Base-by-base conservation (phyloP, 1,140 invertebrate genomes). In the Aphaenogaster floridana region DNA sequence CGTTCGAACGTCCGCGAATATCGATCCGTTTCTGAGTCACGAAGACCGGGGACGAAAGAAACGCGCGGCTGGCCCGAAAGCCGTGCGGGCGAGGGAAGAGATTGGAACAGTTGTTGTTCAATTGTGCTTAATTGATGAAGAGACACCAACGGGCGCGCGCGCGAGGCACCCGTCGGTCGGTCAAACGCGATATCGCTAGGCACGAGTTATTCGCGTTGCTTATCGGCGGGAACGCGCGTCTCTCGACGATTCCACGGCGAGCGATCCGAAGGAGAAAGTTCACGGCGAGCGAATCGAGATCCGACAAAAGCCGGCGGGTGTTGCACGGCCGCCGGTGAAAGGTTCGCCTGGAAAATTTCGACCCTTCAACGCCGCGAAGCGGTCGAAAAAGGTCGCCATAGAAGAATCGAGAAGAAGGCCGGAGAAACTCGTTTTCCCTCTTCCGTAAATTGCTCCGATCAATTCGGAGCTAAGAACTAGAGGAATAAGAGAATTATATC, bases 81-180 rank as follows among this genome's bases (percentile, higher is more conserved):
- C 78, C 81, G 79, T 61, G 52, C 64, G 66, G 71, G 57, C 21
- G 86, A 76, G 74, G 74, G 85, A 92, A 85, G 63, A 92, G 88
- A 93, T 91, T 88, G 91, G 86, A 90, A 90, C 91, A 89, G 91
- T 93, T 91, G 88, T 93, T 91, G 91, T 89, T 93, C 93, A 94
- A 94, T 95, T 94, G 90, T 81, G 86, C 77, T 94, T 92, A 94
- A 95, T 95, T 95, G 93, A 80, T 89, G 87, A 86, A 90, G 81
- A 89, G 68, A 68, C 66, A 76, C 86, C 80, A 86, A 50, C 69
- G 71, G 36, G 39, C 17, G 57, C 8, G 45, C 77, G 50, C 57
- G 42, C 91, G 76, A 91, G 88, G 83, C 92, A 89, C 59, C 74
- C 76, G 89, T 86, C 81, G 80, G 89, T 86, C 81, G 80, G 59